Base-by-base conservation (phyloP, 2,888 invertebrate species). In the Netelia virgata region DNA sequence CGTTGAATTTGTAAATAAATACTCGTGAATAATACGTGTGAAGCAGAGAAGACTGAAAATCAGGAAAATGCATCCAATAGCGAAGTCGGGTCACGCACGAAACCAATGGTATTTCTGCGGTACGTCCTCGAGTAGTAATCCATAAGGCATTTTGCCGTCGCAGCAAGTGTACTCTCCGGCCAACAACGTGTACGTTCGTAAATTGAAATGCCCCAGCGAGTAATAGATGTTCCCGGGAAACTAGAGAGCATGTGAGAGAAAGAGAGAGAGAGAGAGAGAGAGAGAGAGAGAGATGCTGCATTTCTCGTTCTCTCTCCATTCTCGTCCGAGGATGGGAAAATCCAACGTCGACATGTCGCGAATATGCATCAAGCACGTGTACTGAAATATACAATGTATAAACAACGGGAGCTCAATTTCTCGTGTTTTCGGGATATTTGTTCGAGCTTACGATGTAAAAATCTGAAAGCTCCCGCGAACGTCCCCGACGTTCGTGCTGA, bases 81-180 rank as follows among this genome's bases (percentile, higher is more conserved):
- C 59, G 83, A 66, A 87, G 83, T 87, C 86, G 70, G 85, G 85
- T 87, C 87, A 87, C 87, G 87, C 86, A 86, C 86, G 77, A 59
- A 84, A 78, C 81, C 84, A 84, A 84, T 84, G 74, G 84, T 81
- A 74, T 78, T 84, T 74, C 81, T 84, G 81, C 84, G 84, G 81
- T 84, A 70, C 70, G 74, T 82, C 72, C 77, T 59, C 64, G 2
- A 64, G 43, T 41, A 47, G 84, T 82, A 84, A 84, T 84, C 82
- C 84, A 84, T 78, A 70, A 82, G 82, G 78, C 66, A 72, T 75
- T 28, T 28, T 75, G 86, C 85, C 72, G 82, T 28, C 82, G 79
- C 84, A 84, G 82, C 70, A 70, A 77, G 47, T 81, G 41, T 84
- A 64, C 77, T 78, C 64, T 43, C 41, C 64, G 57, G 77, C 28